Evolutionary conservation across 2,113 vertebrate genomes (phyloP), one percentile per base, ranked within the genome.

Genomic region (Eulemur rufifrons): DNA sequence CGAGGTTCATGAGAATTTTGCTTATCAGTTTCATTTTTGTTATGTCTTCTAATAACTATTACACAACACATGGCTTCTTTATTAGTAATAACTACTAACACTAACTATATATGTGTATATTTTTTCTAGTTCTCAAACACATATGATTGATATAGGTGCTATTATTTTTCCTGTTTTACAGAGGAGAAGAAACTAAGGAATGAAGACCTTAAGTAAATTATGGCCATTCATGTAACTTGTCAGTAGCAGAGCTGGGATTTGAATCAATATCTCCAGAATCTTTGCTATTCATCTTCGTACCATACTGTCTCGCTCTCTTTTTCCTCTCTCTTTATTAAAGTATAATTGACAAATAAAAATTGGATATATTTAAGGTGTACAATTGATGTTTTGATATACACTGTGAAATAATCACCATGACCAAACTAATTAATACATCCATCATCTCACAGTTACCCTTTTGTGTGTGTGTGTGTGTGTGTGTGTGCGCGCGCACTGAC

Each of bases 1-100:
- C n/a, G n/a, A 69, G 47, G 37, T n/a, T 86, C 21, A 69, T 87
- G 52, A 74, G 37, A 91, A 82, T 80, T 95, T 47, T 56, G 12
- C 34, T 95, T 77, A 76, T 39, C 34, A 88, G 25, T 82, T 92
- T 95, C 29, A 71, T 32, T 86, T 86, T 82, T 86, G 23, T 47
- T 42, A 50, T 76, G 50, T 83, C 15, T 23, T 83, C 27, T 88
- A 78, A n/a, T 84, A 69, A n/a, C 42, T 50, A 25, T 27, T 88
- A 45, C 80, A 59, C 7, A 63, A 23, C 27, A 80, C 21, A n/a
- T 63, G 25, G 23, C 4, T 69, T 13, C 42, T 78, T 95, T 29
- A n/a, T 73, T 78, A 95, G 47, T 45, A 56, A 63, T 52, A 89
- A 56, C 47, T 92, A 73, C 50, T 86, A 68, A n/a, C 32, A 37